phyloP scores from a whole-genome alignment of 2,888 invertebrate genomes.

The Diabrotica balteata region DNA sequence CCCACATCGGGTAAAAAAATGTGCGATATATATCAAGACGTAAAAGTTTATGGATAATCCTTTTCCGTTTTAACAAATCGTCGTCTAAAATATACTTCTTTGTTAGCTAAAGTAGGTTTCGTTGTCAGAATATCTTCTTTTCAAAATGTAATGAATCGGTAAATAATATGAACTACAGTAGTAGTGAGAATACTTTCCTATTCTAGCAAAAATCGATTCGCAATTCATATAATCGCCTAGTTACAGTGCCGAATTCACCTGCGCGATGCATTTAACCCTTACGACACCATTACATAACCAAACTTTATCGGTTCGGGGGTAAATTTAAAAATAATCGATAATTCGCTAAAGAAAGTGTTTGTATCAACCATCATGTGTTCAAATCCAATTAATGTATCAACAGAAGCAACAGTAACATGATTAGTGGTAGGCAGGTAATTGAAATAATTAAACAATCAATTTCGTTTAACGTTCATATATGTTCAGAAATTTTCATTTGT shows the following conservation, averaged over 20 bases:
- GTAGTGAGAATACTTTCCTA: too few relatives aligned
- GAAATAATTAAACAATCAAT: not conserved
- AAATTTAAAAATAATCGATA: constrained; percentile 13
- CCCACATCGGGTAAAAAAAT: too few relatives aligned
- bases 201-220: not conserved
- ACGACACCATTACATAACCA: not conserved
- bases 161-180: too few relatives aligned
- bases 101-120: too few relatives aligned
- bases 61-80: too few relatives aligned
- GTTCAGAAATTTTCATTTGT: too few relatives aligned
- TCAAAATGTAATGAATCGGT: too few relatives aligned
- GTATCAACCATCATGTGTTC: constrained; percentile 1
- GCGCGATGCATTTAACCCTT: not conserved
- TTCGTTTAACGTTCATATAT: too few relatives aligned
- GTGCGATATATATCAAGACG: too few relatives aligned
- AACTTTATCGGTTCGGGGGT: not conserved
- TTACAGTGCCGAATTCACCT: not conserved
- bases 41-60: too few relatives aligned
- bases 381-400: not conserved
- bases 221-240: not conserved
- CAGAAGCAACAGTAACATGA: constrained; percentile 6
- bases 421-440: constrained; percentile 21
- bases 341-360: constrained; percentile 1
- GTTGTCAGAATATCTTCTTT: too few relatives aligned
- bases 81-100: too few relatives aligned